Conservation (phyloP, 2,113 vertebrate species). For the Tragelaphus strepsiceros region DNA sequence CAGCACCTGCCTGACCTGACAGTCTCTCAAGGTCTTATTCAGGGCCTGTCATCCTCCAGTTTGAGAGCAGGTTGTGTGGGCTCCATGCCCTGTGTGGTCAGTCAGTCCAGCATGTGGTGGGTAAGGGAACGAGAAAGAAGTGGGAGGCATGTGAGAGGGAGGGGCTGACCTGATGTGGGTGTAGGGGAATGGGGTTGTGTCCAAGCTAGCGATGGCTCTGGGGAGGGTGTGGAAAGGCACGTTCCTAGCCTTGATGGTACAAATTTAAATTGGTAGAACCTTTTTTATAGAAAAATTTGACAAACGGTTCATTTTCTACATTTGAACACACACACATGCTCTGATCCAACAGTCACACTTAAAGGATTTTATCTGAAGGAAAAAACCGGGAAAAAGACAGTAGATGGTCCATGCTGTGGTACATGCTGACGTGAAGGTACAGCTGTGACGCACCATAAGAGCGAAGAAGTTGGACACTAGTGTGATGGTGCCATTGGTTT, state of each 20-base stretch:
- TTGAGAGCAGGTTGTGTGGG: neutral
- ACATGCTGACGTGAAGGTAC: neutral
- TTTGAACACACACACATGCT: neutral
- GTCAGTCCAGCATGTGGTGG: fast-evolving
- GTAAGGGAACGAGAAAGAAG: neutral
- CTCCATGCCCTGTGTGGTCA: neutral
- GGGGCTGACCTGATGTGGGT: neutral
- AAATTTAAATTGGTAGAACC: neutral
- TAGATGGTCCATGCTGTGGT: neutral
- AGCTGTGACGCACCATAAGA: fast-evolving
- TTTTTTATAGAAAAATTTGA: neutral
- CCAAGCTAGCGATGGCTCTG: neutral
- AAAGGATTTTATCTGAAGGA: neutral
- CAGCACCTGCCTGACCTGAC: neutral
- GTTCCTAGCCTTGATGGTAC: neutral
- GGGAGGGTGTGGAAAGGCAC: neutral
- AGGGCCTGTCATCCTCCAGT: fast-evolving
- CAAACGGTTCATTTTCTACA: neutral
- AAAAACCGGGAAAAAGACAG: neutral
- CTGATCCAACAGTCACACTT: neutral
- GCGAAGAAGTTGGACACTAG: neutral
- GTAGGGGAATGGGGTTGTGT: too few relatives aligned
- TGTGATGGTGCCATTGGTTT: neutral
- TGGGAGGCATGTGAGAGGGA: neutral
- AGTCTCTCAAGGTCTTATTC: neutral